Percentiles rank a stretch among this genome's conserved stretches.
Evolutionary conservation across 2,888 invertebrate genomes (phyloP).

Genomic region (Cosmia trapezina): DNA sequence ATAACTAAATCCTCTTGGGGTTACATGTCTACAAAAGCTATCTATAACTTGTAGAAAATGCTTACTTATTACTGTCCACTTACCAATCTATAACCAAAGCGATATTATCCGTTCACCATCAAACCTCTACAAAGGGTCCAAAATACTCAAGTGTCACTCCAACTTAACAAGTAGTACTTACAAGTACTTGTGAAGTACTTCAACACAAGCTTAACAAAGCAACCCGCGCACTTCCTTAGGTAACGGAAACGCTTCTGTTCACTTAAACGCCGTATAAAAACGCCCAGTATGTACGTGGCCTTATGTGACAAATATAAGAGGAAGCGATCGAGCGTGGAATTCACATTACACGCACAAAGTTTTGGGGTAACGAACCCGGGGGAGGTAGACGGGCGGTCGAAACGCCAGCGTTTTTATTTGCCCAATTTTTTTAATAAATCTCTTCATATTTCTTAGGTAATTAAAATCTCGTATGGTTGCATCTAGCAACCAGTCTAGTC

Average conservation of each 20-base stretch:
- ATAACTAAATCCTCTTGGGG: too few species aligned
- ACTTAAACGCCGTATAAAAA: slow-evolving; percentile 30
- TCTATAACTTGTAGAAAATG: background rate
- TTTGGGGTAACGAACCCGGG: slow-evolving; percentile 55
- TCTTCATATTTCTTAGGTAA: too few species aligned
- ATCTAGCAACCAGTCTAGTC: too few species aligned
- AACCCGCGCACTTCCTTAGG: slow-evolving; percentile 18
- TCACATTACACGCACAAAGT: slow-evolving; percentile 47
- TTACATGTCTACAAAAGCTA: too few species aligned
- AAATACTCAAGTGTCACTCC: slow-evolving; percentile 12
- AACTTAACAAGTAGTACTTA: slow-evolving; percentile 25
- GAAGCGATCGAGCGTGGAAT: slow-evolving; percentile 46
- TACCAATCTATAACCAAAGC: background rate
- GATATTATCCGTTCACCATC: slow-evolving; percentile 19
- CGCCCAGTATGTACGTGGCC: background rate
- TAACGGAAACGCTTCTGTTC: slow-evolving; percentile 36
- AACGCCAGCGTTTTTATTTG: slow-evolving; percentile 35
- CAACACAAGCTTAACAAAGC: slow-evolving; percentile 33
- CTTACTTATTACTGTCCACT: background rate
- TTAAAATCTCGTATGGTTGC: too few species aligned
- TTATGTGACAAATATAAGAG: slow-evolving; percentile 31
- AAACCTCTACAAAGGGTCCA: slow-evolving; percentile 17
- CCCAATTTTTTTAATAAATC: too few species aligned
- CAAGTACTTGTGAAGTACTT: slow-evolving; percentile 26
- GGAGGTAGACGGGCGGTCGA: slow-evolving; percentile 38